Evolutionary conservation across 1,140 invertebrate genomes (phyloP).

Genomic region (Neodiprion fabricii): DNA sequence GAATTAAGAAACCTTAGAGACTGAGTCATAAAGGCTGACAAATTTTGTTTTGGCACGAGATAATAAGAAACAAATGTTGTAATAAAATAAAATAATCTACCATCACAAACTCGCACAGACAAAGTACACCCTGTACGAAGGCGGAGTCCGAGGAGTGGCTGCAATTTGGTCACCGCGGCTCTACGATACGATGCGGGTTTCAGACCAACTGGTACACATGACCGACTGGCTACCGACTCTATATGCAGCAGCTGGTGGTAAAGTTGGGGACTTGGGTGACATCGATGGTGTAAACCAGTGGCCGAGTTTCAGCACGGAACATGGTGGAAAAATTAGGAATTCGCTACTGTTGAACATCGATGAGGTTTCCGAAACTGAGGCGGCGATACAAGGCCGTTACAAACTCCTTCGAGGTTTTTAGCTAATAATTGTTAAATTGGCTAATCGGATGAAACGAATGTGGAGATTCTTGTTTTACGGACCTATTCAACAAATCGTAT

Average conservation of each 20-base stretch:
- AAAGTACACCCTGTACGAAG: constrained; percentile 76
- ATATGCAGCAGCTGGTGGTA: constrained; percentile 64
- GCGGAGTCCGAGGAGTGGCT: constrained; percentile 70
- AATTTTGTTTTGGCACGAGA: too few species aligned
- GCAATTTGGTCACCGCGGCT: constrained; percentile 71
- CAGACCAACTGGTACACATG: constrained; percentile 68
- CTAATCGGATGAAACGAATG: too few species aligned
- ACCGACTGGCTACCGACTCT: constrained; percentile 78
- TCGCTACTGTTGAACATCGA: constrained; percentile 60
- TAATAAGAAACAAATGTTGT: background rate
- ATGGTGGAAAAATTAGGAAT: constrained; percentile 40
- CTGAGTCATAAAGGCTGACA: too few species aligned
- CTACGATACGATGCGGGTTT: constrained; percentile 57
- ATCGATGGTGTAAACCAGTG: constrained; percentile 71
- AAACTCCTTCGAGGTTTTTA: constrained; percentile 61
- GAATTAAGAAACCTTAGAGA: too few species aligned
- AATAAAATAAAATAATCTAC: background rate
- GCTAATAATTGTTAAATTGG: background rate
- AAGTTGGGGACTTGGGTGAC: constrained; percentile 51
- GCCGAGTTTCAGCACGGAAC: constrained; percentile 54
- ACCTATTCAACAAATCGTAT: background rate
- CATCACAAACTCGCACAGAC: constrained; percentile 59
- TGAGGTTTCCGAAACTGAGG: constrained; percentile 57
- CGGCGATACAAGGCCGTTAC: constrained; percentile 53
- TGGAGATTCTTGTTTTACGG: background rate